A percentile compares a stretch with the other conserved stretches of the same genome.
phyloP scores from a whole-genome alignment of 2,888 invertebrate species.

The Ethmia dodecea region DNA sequence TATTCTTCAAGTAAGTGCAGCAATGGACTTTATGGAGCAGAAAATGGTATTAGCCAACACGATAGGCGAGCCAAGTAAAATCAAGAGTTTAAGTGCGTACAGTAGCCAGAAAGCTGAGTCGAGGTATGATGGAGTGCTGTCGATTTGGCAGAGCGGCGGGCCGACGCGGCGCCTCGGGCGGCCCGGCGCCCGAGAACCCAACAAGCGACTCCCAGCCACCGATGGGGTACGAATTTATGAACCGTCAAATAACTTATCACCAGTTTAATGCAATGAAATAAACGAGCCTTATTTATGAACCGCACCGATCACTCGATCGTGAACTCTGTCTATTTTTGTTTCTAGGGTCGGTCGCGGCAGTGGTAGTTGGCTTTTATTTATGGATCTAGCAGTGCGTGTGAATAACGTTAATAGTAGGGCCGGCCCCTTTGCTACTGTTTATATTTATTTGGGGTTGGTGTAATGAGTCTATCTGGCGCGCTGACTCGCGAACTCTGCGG shows the following conservation, averaged over 20 bases:
- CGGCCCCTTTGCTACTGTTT: constrained; percentile 57
- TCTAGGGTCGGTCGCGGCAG: constrained; percentile 54
- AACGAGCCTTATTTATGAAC: constrained; percentile 70
- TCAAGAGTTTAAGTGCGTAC: constrained; percentile 46
- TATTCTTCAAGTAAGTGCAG: not conserved
- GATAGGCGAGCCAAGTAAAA: constrained; percentile 43
- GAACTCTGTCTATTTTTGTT: constrained; percentile 62
- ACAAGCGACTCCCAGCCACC: constrained; percentile 37
- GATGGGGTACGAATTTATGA: constrained; percentile 67
- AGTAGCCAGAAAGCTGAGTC: constrained; percentile 58
- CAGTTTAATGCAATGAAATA: constrained; percentile 73
- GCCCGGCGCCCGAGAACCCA: constrained; percentile 50
- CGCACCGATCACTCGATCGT: constrained; percentile 61
- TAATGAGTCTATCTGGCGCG: constrained; percentile 74
- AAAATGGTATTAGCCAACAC: constrained; percentile 54
- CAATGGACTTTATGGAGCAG: constrained; percentile 49
- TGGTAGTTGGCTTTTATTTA: constrained; percentile 64
- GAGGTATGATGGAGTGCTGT: constrained; percentile 53
- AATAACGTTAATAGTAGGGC: constrained; percentile 43
- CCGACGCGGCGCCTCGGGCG: constrained; percentile 53
- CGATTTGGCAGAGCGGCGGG: constrained; percentile 63
- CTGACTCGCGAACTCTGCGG: constrained; percentile 74
- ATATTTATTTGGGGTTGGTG: constrained; percentile 74
- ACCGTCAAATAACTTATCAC: constrained; percentile 75
- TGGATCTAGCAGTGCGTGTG: constrained; percentile 72